phyloP scores from a whole-genome alignment of 2,113 vertebrate species.

The Mugil cephalus region DNA sequence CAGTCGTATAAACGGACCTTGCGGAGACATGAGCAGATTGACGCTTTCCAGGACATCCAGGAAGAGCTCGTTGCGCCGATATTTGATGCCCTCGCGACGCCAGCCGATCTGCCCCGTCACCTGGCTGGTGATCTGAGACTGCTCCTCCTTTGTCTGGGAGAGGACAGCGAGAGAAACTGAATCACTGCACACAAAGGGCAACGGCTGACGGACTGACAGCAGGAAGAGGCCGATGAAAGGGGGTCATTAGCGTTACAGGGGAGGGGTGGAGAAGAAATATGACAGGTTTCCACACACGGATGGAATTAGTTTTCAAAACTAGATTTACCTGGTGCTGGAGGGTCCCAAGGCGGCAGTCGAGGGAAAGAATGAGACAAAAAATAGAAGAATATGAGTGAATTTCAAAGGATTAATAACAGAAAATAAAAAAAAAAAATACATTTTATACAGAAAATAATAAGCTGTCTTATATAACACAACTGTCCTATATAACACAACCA shows the following conservation, averaged over 20 bases:
- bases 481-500: neutral
- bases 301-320: neutral
- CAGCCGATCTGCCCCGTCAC: constrained; percentile 99
- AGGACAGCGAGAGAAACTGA: constrained; percentile 60
- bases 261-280: constrained; percentile 30
- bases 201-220: constrained; percentile 11
- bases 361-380: neutral
- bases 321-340: constrained; percentile 82
- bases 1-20: constrained; percentile 83
- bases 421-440: neutral
- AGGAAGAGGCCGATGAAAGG: constrained; percentile 9
- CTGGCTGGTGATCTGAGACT: constrained; percentile 99
- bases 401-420: neutral
- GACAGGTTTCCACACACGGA: neutral
- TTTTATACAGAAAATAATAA: neutral
- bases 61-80: constrained; percentile 98
- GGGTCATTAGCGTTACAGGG: constrained; percentile 17
- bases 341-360: constrained; percentile 24
- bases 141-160: constrained; percentile 96
- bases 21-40: constrained; percentile 98
- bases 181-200: constrained; percentile 23
- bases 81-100: constrained; percentile 99
- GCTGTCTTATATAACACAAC: neutral
- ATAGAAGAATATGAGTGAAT: neutral
- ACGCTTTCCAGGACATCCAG: constrained; percentile 98